Evolutionary conservation across 2,797 vertebrate species (phyloP), one percentile per base, ranked within the genome.

Genomic region (Eutrigla gurnardus): DNA sequence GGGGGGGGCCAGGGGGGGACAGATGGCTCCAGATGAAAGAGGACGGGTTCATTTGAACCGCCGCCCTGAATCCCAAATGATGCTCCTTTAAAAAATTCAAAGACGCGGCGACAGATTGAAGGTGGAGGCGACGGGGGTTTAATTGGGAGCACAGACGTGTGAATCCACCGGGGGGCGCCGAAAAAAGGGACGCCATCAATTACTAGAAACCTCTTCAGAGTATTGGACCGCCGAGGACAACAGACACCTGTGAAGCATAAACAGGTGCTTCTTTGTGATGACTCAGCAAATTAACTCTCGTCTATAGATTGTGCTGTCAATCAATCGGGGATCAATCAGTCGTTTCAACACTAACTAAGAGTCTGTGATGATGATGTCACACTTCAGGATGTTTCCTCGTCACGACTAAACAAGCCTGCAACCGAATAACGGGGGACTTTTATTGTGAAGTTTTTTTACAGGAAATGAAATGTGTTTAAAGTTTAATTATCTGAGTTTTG

Each of bases 1-100:
- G 25, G 25, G 25, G 25, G 25, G 25, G 25, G 25, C 37, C n/a
- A n/a, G 25, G 57, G 53, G 32, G 61, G 65, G 54, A 81, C 91
- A 91, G 92, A 91, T 90, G 92, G 92, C 81, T 57, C 57, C 85
- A 82, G 80, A 88, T 10, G 59, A 49, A 46, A 39, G 58, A 8
- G 66, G 70, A 40, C 4, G 37, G 18, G 61, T 82, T 84, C 78
- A 88, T 87, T 71, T 85, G 80, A 83, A 73, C 73, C 33, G 58
- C 53, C 72, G 78, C 75, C 25, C 78, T 65, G 81, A 88, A 80
- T 86, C 82, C 80, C 74, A 82, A 77, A 79, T 81, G 84, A 76
- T 35, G 78, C 71, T 70, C 65, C 65, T 12, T 79, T 65, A 39
- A 76, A 25, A 46, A 85, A 79, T 86, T 91, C 84, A 92, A 90